Evolutionary conservation across 2,888 invertebrate genomes (phyloP).

Genomic region (Stenotaenia linearis): DNA sequence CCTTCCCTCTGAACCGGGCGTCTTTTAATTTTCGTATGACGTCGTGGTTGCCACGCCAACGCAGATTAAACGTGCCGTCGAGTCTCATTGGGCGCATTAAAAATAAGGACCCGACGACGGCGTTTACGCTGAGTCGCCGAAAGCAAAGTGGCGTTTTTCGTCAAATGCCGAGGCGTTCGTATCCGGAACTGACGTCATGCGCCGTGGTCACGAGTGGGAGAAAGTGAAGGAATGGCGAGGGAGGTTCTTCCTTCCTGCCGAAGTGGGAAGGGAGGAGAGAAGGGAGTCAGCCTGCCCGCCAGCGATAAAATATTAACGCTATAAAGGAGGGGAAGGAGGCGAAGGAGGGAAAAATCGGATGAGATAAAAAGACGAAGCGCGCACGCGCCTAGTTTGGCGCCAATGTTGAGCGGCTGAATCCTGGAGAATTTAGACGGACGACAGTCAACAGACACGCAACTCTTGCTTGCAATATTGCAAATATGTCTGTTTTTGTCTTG

Average conservation of each 20-base stretch:
- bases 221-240: not conserved
- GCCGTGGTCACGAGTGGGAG: not conserved
- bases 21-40: constrained; percentile 8
- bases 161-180: not conserved
- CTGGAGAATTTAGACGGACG: not conserved
- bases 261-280: not conserved
- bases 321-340: not conserved
- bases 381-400: constrained; percentile 19
- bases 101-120: not conserved
- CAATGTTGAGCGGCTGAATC: not conserved
- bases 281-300: constrained; percentile 21
- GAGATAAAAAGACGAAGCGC: constrained; percentile 7
- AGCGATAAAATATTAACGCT: constrained; percentile 24
- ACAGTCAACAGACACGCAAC: not conserved
- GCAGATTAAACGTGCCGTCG: constrained; percentile 3
- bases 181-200: not conserved
- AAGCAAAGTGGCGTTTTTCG: not conserved
- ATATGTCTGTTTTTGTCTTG: no score
- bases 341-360: not conserved
- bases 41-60: not conserved
- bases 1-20: not conserved
- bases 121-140: not conserved
- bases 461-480: no score
- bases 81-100: constrained; percentile 7
- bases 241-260: not conserved